Evolutionary conservation across 2,797 vertebrate genomes (phyloP).

Genomic region (Salmo trutta): DNA sequence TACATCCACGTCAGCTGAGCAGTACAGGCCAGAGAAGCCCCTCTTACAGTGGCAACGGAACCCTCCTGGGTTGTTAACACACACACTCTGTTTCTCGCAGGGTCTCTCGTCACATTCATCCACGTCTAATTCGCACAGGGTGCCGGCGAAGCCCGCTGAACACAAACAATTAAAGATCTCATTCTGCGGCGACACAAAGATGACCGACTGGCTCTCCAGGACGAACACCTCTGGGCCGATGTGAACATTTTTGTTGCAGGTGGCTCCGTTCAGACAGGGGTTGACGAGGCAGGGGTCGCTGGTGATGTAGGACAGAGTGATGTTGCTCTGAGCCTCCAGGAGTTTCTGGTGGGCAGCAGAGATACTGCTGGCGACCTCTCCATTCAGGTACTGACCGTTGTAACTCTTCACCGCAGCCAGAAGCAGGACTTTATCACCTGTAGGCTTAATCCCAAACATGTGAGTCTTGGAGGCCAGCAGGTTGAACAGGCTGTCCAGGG

Average conservation of each 20-base stretch:
- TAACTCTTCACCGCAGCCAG: conserved; percentile 77
- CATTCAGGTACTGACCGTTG: conserved; percentile 74
- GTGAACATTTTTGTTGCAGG: conserved; percentile 72
- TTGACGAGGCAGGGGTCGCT: conserved; percentile 72
- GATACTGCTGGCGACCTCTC: conserved; percentile 70
- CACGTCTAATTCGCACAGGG: conserved; percentile 71
- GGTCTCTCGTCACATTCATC: conserved; percentile 72
- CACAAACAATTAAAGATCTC: conserved; percentile 76
- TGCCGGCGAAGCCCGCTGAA: conserved; percentile 66
- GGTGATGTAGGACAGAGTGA: conserved; percentile 74
- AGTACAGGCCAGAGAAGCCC: conserved; percentile 67
- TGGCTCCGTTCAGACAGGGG: conserved; percentile 72
- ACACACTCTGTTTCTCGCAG: conserved; percentile 71
- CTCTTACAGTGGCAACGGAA: conserved; percentile 71
- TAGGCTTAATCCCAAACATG: conserved; percentile 76
- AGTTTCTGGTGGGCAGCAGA: conserved; percentile 71
- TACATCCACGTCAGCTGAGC: conserved; percentile 66
- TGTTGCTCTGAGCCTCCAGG: conserved; percentile 74
- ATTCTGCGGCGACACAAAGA: conserved; percentile 75
- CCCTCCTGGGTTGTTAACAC: conserved; percentile 73
- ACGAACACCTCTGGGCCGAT: conserved; percentile 69
- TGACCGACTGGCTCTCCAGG: conserved; percentile 71
- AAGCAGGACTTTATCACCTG: conserved; percentile 70
- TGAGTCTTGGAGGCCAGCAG: conserved; percentile 79
- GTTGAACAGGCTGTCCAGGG: conserved; percentile 78